These are phyloP conservation scores for Proteles cristata DNA, from an alignment of 2,113 vertebrate genomes.

Conservation along the genomic window DNA sequence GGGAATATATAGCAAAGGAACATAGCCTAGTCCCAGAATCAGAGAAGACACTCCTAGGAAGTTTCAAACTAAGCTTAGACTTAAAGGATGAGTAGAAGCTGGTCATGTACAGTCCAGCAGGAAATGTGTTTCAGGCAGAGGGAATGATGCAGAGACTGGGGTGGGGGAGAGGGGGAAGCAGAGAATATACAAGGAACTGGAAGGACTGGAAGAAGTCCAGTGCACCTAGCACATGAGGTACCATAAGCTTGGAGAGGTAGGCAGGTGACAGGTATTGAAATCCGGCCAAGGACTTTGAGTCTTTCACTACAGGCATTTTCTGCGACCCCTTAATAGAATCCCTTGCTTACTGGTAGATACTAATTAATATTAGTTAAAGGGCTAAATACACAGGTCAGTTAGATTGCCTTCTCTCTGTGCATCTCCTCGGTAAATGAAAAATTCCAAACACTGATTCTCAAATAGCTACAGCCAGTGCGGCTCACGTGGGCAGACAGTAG, in stretches of 20 bases:
- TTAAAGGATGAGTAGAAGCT: background rate
- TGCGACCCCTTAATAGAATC: background rate
- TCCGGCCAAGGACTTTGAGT: background rate
- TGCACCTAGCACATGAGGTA: background rate
- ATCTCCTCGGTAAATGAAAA: background rate
- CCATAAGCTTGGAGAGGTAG: background rate
- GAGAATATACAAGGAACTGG: background rate
- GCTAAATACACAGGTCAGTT: background rate
- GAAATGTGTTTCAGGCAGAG: background rate
- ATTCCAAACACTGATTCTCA: background rate
- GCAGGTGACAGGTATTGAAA: background rate
- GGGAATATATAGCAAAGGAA: background rate
- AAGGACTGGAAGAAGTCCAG: background rate
- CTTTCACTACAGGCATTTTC: background rate
- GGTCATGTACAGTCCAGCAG: background rate
- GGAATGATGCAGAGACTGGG: background rate
- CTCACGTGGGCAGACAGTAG: background rate
- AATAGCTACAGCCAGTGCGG: background rate
- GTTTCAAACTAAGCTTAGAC: background rate
- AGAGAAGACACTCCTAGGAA: background rate
- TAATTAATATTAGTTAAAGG: background rate
- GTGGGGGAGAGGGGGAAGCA: background rate
- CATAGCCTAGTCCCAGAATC: background rate
- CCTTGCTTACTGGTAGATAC: background rate
- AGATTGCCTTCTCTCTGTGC: background rate